phyloP scores from a whole-genome alignment of 2,888 invertebrate species.

The Hypselothyrea guttata region DNA sequence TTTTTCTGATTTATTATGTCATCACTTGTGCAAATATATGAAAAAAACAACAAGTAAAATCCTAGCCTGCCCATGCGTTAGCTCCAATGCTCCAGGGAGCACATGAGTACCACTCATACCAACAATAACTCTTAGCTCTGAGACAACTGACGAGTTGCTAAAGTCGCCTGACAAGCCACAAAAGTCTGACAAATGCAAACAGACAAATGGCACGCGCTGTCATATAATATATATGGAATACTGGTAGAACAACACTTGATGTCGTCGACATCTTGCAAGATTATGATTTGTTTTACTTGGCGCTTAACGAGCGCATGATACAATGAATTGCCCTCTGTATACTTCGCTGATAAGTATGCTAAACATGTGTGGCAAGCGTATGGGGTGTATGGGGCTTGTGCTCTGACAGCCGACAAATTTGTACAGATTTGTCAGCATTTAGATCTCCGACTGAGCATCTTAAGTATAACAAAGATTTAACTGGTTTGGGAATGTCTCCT shows the following conservation, averaged over 20 bases:
- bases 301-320: constrained; percentile 76
- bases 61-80: constrained; percentile 24
- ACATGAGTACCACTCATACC: too few species aligned
- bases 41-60: constrained; percentile 43
- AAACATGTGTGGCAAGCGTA: constrained; percentile 48
- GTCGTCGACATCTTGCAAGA: constrained; percentile 60
- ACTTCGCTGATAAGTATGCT: constrained; percentile 60
- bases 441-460: not conserved
- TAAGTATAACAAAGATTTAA: constrained; percentile 22
- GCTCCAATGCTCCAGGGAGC: constrained; percentile 26
- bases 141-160: not conserved
- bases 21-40: constrained; percentile 32
- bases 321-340: constrained; percentile 24
- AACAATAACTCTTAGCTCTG: constrained; percentile 5
- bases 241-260: constrained; percentile 30
- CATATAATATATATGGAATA: constrained; percentile 43
- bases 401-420: constrained; percentile 76
- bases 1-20: constrained; percentile 41
- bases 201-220: constrained; percentile 71
- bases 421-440: constrained; percentile 77
- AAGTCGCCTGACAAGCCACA: constrained; percentile 35
- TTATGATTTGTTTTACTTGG: constrained; percentile 77
- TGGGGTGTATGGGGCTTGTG: constrained; percentile 22
- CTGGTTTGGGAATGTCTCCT: not conserved
- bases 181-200: constrained; percentile 61